These are phyloP conservation scores for Petrolisthes cinctipes DNA, from an alignment of 2,888 invertebrate species.

Conservation along the genomic window DNA sequence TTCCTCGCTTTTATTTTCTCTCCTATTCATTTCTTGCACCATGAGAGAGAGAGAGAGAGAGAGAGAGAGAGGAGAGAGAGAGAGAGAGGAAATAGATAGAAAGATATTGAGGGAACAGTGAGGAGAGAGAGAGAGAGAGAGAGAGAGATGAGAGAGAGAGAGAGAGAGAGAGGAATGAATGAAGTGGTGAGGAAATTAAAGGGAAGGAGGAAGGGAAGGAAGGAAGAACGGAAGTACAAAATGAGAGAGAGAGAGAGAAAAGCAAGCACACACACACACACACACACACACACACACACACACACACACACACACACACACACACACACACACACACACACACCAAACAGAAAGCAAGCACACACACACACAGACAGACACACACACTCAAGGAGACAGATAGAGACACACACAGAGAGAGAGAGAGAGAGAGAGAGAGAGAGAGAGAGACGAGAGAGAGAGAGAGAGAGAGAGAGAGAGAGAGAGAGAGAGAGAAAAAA, in stretches of 20 bases:
- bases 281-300: not conserved
- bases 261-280: not conserved
- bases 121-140: not conserved
- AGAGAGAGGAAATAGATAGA: too few relatives aligned
- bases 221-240: not conserved
- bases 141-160: not conserved
- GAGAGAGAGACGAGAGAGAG: not conserved
- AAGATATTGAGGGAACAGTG: too few relatives aligned
- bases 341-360: too few relatives aligned
- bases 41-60: too few relatives aligned
- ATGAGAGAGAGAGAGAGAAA: not conserved
- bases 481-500: not conserved
- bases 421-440: not conserved
- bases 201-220: not conserved
- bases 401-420: not conserved
- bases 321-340: too few relatives aligned
- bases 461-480: not conserved
- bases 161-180: not conserved
- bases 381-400: too few relatives aligned
- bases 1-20: too few relatives aligned
- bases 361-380: not conserved
- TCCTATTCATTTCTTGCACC: too few relatives aligned
- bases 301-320: too few relatives aligned
- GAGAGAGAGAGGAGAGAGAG: too few relatives aligned
- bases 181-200: not conserved